Evolutionary conservation across 1,140 invertebrate genomes (phyloP).

Genomic region (Ridgeia piscesae): DNA sequence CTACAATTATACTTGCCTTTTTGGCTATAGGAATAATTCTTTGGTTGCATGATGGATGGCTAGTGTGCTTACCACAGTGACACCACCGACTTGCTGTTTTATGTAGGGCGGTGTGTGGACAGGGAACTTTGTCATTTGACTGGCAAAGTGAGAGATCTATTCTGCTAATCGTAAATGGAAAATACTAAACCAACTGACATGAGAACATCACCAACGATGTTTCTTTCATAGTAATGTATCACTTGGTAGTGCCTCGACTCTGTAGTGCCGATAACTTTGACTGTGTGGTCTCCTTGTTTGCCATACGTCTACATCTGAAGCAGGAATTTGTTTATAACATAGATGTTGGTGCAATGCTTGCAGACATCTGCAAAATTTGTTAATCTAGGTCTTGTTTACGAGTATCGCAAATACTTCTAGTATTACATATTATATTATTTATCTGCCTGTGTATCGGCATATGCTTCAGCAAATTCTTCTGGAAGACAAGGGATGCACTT

Average conservation of each 20-base stretch:
- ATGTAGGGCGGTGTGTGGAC: background rate
- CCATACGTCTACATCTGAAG: background rate
- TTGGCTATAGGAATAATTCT: background rate
- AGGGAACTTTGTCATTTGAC: background rate
- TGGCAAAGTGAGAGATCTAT: background rate
- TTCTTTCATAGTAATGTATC: background rate
- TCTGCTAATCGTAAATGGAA: background rate
- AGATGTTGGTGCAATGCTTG: background rate
- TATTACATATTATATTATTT: conserved; percentile 3
- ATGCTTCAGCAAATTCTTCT: background rate
- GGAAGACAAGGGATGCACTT: background rate
- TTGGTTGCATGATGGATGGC: background rate
- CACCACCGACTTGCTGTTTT: background rate
- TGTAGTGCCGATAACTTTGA: background rate
- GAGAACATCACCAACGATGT: background rate
- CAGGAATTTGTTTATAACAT: conserved; percentile 2
- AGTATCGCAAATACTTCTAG: background rate
- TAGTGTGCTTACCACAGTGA: background rate
- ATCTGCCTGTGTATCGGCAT: background rate
- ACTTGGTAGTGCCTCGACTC: background rate
- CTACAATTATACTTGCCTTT: background rate
- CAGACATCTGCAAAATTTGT: background rate
- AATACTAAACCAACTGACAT: background rate
- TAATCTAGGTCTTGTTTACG: conserved; percentile 5
- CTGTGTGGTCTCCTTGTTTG: background rate